Conservation (phyloP, 2,113 vertebrate genomes). For the Nothobranchius kuhntae region DNA sequence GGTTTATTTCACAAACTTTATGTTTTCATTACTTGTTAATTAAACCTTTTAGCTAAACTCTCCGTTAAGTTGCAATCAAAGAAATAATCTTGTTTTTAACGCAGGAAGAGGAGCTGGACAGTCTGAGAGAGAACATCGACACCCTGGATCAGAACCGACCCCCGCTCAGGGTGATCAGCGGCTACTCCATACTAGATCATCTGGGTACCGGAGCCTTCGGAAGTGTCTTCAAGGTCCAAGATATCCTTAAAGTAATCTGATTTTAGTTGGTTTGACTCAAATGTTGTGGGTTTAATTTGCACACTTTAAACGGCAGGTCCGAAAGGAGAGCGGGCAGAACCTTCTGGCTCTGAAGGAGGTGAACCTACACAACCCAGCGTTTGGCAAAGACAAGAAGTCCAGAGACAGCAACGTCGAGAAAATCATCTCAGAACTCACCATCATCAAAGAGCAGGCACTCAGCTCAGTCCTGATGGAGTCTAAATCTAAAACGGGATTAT, state of each 20-base stretch:
- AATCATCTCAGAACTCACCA: conserved; percentile 88
- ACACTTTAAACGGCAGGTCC: conserved; percentile 74
- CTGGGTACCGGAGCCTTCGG: conserved; percentile 91
- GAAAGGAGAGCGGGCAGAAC: conserved; percentile 85
- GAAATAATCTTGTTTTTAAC: not conserved
- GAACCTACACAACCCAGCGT: conserved; percentile 87
- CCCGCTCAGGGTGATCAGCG: conserved; percentile 84
- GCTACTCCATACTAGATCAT: conserved; percentile 87
- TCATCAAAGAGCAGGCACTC: conserved; percentile 89
- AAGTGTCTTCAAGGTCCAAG: conserved; percentile 86
- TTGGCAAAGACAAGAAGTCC: conserved; percentile 90
- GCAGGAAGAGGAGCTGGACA: conserved; percentile 84
- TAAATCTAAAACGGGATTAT: too few species aligned
- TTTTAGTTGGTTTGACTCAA: not conserved
- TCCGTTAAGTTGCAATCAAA: not conserved
- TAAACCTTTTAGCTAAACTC: not conserved
- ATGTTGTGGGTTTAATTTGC: not conserved
- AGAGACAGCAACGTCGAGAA: conserved; percentile 88
- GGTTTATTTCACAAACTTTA: not conserved
- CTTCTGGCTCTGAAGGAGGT: conserved; percentile 91
- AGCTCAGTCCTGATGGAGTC: not conserved
- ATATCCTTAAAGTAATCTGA: not conserved
- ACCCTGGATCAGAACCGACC: conserved; percentile 86
- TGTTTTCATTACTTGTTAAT: not conserved
- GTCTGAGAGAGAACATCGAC: conserved; percentile 84